These are phyloP conservation scores for Proterorhinus semilunaris DNA, from an alignment of 2,113 vertebrate genomes.

Conservation along the genomic window DNA sequence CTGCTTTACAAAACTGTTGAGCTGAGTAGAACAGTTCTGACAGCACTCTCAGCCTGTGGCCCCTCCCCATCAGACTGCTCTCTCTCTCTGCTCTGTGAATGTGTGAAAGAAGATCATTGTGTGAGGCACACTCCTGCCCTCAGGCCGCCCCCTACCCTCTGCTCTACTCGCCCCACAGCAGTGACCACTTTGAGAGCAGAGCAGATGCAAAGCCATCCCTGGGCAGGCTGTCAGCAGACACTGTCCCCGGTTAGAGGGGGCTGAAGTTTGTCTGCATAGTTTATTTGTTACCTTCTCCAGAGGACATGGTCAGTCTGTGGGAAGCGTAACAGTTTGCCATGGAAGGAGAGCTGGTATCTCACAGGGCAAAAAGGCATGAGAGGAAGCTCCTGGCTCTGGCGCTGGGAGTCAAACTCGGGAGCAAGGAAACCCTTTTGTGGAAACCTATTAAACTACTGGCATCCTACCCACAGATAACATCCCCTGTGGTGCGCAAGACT, in stretches of 20 bases:
- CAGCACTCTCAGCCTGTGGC: constrained; percentile 49
- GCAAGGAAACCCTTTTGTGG: constrained; percentile 87
- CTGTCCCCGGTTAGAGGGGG: constrained; percentile 80
- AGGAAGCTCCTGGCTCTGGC: constrained; percentile 89
- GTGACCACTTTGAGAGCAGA: constrained; percentile 74
- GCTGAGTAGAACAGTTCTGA: constrained; percentile 61
- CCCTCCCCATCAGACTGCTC: constrained; percentile 50
- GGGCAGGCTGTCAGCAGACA: constrained; percentile 77
- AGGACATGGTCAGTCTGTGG: constrained; percentile 79
- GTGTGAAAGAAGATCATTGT: constrained; percentile 88
- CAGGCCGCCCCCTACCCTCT: constrained; percentile 76
- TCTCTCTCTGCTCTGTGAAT: constrained; percentile 56
- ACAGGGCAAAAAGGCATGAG: constrained; percentile 80
- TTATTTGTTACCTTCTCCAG: constrained; percentile 74
- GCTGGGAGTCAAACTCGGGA: constrained; percentile 88
- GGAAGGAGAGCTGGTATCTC: constrained; percentile 80
- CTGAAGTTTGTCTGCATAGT: constrained; percentile 80
- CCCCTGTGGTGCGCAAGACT: constrained; percentile 87
- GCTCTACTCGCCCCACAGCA: constrained; percentile 41
- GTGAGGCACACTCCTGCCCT: constrained; percentile 83
- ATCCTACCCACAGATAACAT: constrained; percentile 97
- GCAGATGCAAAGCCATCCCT: constrained; percentile 82
- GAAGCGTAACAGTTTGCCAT: constrained; percentile 68
- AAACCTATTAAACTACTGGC: constrained; percentile 96
- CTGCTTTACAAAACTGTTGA: constrained; percentile 72